These are phyloP conservation scores for Phytoseiulus persimilis DNA, from an alignment of 2,888 invertebrate genomes.

Conservation along the genomic window DNA sequence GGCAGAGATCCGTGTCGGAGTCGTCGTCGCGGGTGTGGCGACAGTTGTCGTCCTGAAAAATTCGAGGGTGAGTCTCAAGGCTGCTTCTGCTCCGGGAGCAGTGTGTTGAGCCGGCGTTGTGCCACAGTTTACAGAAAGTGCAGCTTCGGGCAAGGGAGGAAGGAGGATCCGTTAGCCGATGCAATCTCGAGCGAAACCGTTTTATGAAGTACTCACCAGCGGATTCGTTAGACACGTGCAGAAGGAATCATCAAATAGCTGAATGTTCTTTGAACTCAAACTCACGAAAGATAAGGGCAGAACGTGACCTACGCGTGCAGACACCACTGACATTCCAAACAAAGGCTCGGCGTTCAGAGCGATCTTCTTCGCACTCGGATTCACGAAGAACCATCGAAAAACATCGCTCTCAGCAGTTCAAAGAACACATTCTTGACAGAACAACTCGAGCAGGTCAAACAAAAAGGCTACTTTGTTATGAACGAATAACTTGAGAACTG, in stretches of 20 bases:
- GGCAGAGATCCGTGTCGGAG: conserved; percentile 82
- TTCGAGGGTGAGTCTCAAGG: background rate
- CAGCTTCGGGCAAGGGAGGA: background rate
- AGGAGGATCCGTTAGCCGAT: background rate
- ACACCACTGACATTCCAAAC: background rate
- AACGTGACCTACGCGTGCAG: background rate
- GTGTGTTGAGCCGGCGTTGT: background rate
- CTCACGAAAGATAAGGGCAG: background rate
- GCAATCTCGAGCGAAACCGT: background rate
- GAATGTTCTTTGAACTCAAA: background rate
- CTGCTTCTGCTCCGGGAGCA: background rate
- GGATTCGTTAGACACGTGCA: background rate
- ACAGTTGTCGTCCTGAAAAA: conserved; percentile 33
- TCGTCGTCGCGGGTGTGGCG: conserved; percentile 53
- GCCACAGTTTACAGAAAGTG: background rate
- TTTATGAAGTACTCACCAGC: background rate
- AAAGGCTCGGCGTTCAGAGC: too few species aligned
- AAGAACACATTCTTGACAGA: too few species aligned
- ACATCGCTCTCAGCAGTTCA: too few species aligned
- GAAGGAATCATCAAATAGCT: background rate
- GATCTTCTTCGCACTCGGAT: too few species aligned
- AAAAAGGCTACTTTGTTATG: too few species aligned
- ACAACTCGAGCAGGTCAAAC: too few species aligned
- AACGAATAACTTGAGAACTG: background rate
- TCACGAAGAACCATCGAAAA: too few species aligned